A percentile compares a stretch with the other conserved stretches of the same genome.
Conservation (phyloP, 2,113 vertebrate species). For the Periophthalmus modestus region DNA sequence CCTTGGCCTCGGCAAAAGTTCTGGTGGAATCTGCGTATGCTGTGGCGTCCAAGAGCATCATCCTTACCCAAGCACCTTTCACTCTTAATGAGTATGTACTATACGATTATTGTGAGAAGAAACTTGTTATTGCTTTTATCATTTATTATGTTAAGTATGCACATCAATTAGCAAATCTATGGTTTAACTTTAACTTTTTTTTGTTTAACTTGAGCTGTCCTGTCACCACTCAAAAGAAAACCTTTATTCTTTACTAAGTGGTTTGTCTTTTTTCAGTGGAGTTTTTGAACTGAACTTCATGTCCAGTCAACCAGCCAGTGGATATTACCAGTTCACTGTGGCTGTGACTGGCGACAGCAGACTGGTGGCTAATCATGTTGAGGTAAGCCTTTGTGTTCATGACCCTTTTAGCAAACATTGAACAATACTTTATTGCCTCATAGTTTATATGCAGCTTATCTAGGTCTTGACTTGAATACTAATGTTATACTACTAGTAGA, state of each 20-base stretch:
- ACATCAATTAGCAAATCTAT: too few relatives aligned
- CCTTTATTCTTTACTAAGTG: not conserved
- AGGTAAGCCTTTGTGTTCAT: conserved; percentile 73
- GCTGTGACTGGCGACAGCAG: conserved; percentile 87
- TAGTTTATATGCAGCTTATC: not conserved
- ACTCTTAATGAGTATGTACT: conserved; percentile 81
- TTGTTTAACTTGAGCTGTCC: too few relatives aligned
- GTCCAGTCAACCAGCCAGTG: conserved; percentile 89
- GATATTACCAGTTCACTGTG: conserved; percentile 93
- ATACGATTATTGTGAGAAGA: not conserved
- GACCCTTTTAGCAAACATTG: not conserved
- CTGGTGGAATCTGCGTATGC: conserved; percentile 85
- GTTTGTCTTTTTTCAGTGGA: conserved; percentile 72
- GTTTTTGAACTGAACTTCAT: conserved; percentile 94
- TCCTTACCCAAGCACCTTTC: conserved; percentile 87
- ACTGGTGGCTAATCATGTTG: conserved; percentile 89
- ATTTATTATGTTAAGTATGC: too few relatives aligned
- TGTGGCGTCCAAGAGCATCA: conserved; percentile 80
- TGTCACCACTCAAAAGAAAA: too few relatives aligned
- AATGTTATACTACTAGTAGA: not conserved
- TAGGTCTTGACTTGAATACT: not conserved
- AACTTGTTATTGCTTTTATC: too few relatives aligned
- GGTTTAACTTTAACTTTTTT: too few relatives aligned
- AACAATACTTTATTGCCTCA: not conserved
- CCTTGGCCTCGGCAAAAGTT: conserved; percentile 86